Conservation (phyloP, 2,113 vertebrate species). For the Grammomys dolichurus region DNA sequence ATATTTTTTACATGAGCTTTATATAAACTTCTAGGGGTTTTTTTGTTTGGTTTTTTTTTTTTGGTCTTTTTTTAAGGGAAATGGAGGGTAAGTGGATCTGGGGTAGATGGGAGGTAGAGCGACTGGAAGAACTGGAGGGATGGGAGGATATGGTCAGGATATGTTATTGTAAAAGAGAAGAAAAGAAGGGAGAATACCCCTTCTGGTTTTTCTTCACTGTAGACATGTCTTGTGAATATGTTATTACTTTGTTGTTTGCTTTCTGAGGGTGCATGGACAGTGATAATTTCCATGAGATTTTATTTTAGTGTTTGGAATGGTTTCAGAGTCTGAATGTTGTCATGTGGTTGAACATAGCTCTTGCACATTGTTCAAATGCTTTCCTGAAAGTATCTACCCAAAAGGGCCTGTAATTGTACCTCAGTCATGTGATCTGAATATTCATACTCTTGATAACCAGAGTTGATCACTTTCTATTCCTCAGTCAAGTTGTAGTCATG, state of each 20-base stretch:
- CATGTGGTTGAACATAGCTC: slow-evolving; percentile 99
- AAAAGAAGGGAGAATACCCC: slow-evolving; percentile 37
- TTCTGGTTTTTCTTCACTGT: slow-evolving; percentile 93
- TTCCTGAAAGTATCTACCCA: slow-evolving; percentile 93
- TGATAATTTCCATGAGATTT: not conserved
- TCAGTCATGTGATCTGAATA: not conserved
- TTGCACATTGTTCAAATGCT: slow-evolving; percentile 96
- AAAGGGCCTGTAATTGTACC: slow-evolving; percentile 91
- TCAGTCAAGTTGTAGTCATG: slow-evolving; percentile 89
- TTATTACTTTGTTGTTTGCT: slow-evolving; percentile 92
- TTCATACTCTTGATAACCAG: slow-evolving; percentile 89
- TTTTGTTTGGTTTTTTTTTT: slow-evolving; percentile 79
- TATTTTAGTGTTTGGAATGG: slow-evolving; percentile 92
- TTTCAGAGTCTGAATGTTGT: slow-evolving; percentile 95
- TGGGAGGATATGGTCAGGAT: not conserved
- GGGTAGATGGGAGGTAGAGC: not conserved
- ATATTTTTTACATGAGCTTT: slow-evolving; percentile 89
- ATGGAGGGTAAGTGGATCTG: not conserved
- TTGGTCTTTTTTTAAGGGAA: not conserved
- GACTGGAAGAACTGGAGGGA: not conserved
- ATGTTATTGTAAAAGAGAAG: not conserved
- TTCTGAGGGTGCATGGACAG: too few species aligned
- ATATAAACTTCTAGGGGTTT: slow-evolving; percentile 91
- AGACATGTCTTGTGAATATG: slow-evolving; percentile 98
- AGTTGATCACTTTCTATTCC: slow-evolving; percentile 88